Base-by-base conservation (phyloP, 2,113 vertebrate species). In the Ranitomeya imitator region DNA sequence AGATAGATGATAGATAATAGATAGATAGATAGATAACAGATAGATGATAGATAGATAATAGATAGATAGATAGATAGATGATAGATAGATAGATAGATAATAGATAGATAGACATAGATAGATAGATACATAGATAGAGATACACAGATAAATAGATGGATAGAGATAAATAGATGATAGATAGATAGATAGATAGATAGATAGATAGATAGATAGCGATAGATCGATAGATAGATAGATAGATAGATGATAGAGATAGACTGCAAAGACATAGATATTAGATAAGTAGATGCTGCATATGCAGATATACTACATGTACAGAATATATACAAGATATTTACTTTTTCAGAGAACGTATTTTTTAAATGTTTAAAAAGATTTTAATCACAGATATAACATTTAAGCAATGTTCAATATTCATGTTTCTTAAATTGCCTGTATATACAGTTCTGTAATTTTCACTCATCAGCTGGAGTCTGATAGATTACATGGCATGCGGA, bases 401-500 rank as follows among this genome's bases (percentile, higher is more conserved):
- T 83, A 69, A 83, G 45, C n/a, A 69, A 54, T 83, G 61, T 37
- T 83, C 81, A 83, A 67, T 83, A 83, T 83, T 83, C 81, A 83
- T 83, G 61, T 65, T 54, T 83, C 51, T n/a, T 21, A 69, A 54
- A 67, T 83, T 83, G 81, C 81, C 51, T 54, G 61, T 67, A 83
- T 65, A 83, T 54, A 69, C 12, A 83, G 37, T 67, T 83, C 19
- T 67, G 81, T 83, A 63, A 83, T 83, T 83, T 83, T 67, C 13
- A 63, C 81, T 83, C 37, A 83, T 83, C 81, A 83, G 81, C 61
- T 83, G 37, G 81, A 85, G 67, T 85, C 71, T 85, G 83, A 85
- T 73, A 57, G 67, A 85, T 85, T 85, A 73, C 83, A 85, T 74
- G 69, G 83, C 67, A 85, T 74, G 52, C 54, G 18, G 65, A 85